Conservation (phyloP, 2,797 vertebrate genomes). For the Poeciliopsis gracilis region DNA sequence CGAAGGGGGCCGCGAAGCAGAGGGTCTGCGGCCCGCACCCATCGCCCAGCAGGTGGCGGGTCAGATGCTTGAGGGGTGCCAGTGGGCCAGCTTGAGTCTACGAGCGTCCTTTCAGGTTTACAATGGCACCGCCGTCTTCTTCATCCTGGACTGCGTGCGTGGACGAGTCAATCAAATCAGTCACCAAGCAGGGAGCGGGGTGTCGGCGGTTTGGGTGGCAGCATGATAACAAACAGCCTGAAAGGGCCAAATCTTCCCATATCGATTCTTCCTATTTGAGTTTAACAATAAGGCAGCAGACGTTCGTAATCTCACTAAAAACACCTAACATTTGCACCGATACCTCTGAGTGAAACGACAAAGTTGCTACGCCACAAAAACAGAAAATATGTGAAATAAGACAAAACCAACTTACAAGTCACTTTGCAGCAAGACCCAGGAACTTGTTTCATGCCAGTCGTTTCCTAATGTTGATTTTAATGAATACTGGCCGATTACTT, state of each 20-base stretch:
- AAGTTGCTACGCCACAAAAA: not conserved
- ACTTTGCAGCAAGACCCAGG: no score
- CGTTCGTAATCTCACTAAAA: not conserved
- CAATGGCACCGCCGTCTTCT: constrained; percentile 83
- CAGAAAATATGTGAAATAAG: no score
- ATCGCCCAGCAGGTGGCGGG: constrained; percentile 87
- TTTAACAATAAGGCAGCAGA: not conserved
- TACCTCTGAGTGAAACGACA: not conserved
- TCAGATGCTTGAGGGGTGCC: constrained; percentile 88
- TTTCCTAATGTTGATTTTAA: no score
- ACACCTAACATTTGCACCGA: not conserved
- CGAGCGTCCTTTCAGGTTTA: constrained; percentile 84
- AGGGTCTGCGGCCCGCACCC: constrained; percentile 64
- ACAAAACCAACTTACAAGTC: no score
- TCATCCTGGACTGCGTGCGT: constrained; percentile 88
- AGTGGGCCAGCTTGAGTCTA: constrained; percentile 85
- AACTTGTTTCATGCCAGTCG: no score
- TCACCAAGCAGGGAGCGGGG: constrained; percentile 83
- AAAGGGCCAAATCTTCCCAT: not conserved
- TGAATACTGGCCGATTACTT: no score
- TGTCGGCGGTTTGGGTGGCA: constrained; percentile 88
- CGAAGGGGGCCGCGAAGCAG: constrained; percentile 53
- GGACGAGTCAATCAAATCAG: constrained; percentile 90
- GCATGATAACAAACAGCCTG: constrained; percentile 58
- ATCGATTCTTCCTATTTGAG: not conserved